Evolutionary conservation across 2,113 vertebrate genomes (phyloP).

Genomic region (Grantiella picta): DNA sequence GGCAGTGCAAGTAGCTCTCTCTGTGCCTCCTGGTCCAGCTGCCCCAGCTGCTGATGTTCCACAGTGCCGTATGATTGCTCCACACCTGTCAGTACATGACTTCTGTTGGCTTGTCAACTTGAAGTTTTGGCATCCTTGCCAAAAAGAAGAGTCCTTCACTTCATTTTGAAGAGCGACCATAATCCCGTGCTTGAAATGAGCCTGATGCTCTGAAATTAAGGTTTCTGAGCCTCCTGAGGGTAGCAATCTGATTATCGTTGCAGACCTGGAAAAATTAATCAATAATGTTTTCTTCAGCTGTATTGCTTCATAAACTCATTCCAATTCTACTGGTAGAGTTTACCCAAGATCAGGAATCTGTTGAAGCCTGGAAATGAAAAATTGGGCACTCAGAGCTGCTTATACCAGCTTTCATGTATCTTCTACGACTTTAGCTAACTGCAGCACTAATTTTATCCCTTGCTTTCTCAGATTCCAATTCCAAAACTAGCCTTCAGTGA

Average conservation of each 20-base stretch:
- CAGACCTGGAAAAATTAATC: not conserved
- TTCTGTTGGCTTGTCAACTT: not conserved
- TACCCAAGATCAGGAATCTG: not conserved
- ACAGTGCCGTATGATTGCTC: rapidly evolving
- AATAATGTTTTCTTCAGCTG: not conserved
- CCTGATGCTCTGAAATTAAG: not conserved
- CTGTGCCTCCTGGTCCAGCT: not conserved
- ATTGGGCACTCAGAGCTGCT: not conserved
- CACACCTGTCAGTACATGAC: not conserved
- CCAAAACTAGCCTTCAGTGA: not conserved
- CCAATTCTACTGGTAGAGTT: not conserved
- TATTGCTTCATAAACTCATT: not conserved
- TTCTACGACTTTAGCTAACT: not conserved
- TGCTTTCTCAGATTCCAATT: not conserved
- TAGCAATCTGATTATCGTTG: not conserved
- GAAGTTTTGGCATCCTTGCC: not conserved
- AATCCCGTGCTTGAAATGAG: not conserved
- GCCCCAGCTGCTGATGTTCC: not conserved
- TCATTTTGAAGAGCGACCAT: not conserved
- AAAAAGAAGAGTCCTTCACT: not conserved
- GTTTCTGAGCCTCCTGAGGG: not conserved
- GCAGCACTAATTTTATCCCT: not conserved
- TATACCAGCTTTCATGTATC: not conserved
- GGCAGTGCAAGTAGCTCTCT: not conserved
- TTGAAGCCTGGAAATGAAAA: not conserved